These are phyloP conservation scores for Drosophila biarmipes DNA, from an alignment of 1,140 invertebrate genomes.

Conservation along the genomic window DNA sequence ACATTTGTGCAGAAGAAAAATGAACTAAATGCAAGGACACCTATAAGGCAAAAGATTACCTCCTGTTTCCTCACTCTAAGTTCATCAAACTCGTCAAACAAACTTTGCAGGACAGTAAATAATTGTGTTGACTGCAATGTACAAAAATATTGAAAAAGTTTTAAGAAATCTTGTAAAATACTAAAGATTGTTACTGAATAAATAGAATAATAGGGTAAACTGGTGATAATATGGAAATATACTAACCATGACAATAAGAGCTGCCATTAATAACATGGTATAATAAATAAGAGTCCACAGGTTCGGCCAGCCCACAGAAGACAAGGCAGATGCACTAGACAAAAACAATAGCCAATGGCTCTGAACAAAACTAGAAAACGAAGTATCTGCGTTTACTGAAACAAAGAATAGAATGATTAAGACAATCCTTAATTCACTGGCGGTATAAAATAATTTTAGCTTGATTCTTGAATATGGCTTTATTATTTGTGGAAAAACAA, in stretches of 20 bases:
- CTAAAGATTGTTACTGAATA: no score
- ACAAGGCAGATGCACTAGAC: slow-evolving; percentile 55
- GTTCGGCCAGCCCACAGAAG: slow-evolving; percentile 41
- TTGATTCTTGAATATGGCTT: no score
- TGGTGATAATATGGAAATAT: no score
- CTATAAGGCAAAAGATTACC: slow-evolving; percentile 55
- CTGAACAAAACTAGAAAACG: slow-evolving; percentile 14
- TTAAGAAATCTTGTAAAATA: no score
- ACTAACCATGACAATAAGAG: slow-evolving; percentile 56
- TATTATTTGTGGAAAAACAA: no score
- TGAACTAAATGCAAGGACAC: slow-evolving; percentile 37
- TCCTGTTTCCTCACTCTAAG: slow-evolving; percentile 44
- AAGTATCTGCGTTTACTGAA: not conserved
- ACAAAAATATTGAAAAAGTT: not conserved
- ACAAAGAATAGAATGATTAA: not conserved
- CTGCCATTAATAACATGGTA: slow-evolving; percentile 53
- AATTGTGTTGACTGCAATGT: slow-evolving; percentile 54
- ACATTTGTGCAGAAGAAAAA: slow-evolving; percentile 66
- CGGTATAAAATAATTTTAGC: no score
- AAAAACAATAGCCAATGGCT: slow-evolving; percentile 63
- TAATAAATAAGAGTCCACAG: slow-evolving; percentile 69
- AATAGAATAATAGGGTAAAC: no score
- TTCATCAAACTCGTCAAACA: slow-evolving; percentile 72
- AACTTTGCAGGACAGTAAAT: slow-evolving; percentile 53
- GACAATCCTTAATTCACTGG: not conserved